Base-by-base conservation (phyloP, 1,140 invertebrate genomes). In the Caerostris extrusa region DNA sequence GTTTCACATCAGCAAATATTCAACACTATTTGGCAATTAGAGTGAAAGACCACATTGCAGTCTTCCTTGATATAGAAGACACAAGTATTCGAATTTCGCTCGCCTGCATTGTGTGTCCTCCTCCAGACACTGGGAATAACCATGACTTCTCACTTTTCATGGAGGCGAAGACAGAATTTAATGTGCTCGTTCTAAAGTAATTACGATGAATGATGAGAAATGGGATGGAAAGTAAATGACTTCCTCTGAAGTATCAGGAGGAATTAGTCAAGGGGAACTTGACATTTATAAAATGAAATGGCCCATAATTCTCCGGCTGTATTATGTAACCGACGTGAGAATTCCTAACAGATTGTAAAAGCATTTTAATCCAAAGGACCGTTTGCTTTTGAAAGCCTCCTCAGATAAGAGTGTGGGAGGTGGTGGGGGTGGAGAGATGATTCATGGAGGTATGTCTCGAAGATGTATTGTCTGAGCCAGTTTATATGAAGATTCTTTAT, bases 181-280 rank as follows among this genome's bases (percentile, higher is more conserved):
- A 89, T 64, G 64, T 55, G 34, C 55, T 61, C 85, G 85, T 61
- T 87, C 50, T 53, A 89, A 71, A 89, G 64, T 69, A 89, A 89
- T 89, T 89, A 57, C 61, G 64, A 89, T 71, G 87, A 56, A 56
- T 71, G 87, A 89, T 55, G 58, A 50, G 64, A 89, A 69, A 69
- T 71, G 64, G 14, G 61, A 89, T 69, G 87, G 19, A 61, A 89
- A 55, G 87, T 55, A 89, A 69, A 89, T 55, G 64, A 89, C 87
- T 89, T 71, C 53, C 87, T 89, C 64, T 14, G 34, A 58, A 87
- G 34, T 87, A 87, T 67, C 87, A 71, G 50, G 50, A 64, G 87
- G 64, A 89, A 89, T 89, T 89, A 89, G 64, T 89, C 87, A 69
- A 8, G 87, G 53, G 19, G 61, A 14, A 69, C 85, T 87, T 87